These are phyloP conservation scores for Nymphalis polychloros DNA, from an alignment of 2,888 invertebrate genomes.

Conservation along the genomic window DNA sequence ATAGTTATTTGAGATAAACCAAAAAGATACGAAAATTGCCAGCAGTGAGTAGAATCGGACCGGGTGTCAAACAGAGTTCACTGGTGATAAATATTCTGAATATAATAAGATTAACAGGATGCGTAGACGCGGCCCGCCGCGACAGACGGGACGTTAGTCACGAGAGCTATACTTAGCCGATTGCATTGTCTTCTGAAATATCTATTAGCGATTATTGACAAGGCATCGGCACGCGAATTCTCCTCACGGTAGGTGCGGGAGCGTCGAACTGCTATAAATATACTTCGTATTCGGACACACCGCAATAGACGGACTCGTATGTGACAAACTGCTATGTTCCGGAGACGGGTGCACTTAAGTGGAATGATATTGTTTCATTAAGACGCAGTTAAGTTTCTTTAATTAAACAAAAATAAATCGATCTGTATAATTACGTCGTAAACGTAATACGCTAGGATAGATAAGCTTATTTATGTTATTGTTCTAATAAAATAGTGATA, in stretches of 20 bases:
- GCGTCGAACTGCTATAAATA: constrained; percentile 81
- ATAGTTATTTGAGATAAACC: constrained; percentile 2
- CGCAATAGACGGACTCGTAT: constrained; percentile 56
- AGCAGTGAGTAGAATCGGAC: constrained; percentile 41
- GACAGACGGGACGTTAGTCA: constrained; percentile 75
- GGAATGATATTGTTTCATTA: constrained; percentile 7
- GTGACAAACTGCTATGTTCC: constrained; percentile 45
- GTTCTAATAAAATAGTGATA: too few relatives aligned
- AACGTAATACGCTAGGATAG: too few relatives aligned
- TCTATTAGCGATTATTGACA: constrained; percentile 82
- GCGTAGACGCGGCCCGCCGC: constrained; percentile 57
- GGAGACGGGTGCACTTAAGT: constrained; percentile 20
- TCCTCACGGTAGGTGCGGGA: constrained; percentile 78
- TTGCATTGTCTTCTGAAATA: constrained; percentile 82
- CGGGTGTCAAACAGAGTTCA: constrained; percentile 70
- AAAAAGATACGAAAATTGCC: constrained; percentile 31
- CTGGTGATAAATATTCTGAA: constrained; percentile 74
- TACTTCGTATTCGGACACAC: constrained; percentile 69
- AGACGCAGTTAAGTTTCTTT: too few relatives aligned
- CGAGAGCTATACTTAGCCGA: constrained; percentile 75
- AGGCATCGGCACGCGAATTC: constrained; percentile 80
- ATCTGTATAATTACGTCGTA: too few relatives aligned
- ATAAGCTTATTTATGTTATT: too few relatives aligned
- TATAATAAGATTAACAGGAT: constrained; percentile 79
- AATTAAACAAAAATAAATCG: too few relatives aligned